phyloP scores from a whole-genome alignment of 2,888 invertebrate species.

The Ennomos fuscantarius region DNA sequence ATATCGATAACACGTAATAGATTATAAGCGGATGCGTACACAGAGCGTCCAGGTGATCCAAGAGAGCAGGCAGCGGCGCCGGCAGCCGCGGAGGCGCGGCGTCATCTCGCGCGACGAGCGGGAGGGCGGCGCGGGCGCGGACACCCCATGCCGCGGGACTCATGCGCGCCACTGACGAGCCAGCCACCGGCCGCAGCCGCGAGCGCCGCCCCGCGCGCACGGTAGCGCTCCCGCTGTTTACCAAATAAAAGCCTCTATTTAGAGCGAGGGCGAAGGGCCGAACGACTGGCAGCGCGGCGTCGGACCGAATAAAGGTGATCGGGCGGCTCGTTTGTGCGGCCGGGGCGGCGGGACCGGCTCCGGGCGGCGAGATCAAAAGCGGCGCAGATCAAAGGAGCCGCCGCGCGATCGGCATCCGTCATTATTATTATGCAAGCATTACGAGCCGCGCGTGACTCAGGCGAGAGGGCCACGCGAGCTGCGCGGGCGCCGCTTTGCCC shows the following conservation, averaged over 20 bases:
- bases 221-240: conserved; percentile 81
- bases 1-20: conserved; percentile 15
- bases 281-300: conserved; percentile 74
- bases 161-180: conserved; percentile 60
- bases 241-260: conserved; percentile 83
- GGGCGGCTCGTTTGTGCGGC: conserved; percentile 81
- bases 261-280: conserved; percentile 82
- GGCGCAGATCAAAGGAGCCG: conserved; percentile 83
- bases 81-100: too few species aligned
- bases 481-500: conserved; percentile 70
- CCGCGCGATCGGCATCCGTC: conserved; percentile 85
- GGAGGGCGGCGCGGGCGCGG: conserved; percentile 51
- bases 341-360: conserved; percentile 81
- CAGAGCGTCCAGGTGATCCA: conserved; percentile 73
- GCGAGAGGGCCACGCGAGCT: conserved; percentile 83
- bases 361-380: conserved; percentile 83
- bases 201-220: conserved; percentile 53
- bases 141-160: conserved; percentile 79
- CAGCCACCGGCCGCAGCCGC: conserved; percentile 25
- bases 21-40: conserved; percentile 59
- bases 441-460: conserved; percentile 84
- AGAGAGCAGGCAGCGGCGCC: conserved; percentile 40
- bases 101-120: conserved; percentile 36
- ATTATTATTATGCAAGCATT: conserved; percentile 86
- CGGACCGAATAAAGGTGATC: conserved; percentile 82